Conservation (phyloP, 2,113 vertebrate species). For the Nesospiza acunhae region DNA sequence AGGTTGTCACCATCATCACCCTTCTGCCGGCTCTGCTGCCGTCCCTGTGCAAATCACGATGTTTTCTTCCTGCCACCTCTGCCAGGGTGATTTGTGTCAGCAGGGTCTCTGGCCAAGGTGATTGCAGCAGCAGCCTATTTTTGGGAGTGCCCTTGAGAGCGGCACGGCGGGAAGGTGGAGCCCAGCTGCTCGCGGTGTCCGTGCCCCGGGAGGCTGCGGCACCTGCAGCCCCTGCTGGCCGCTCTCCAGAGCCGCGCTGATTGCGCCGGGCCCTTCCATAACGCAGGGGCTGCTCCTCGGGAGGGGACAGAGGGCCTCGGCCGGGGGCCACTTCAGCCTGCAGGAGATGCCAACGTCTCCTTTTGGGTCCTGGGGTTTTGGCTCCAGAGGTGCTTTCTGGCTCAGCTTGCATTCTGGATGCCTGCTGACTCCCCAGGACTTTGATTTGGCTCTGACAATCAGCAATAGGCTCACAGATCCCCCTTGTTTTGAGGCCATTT, state of each 20-base stretch:
- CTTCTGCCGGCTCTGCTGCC: neutral
- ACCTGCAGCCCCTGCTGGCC: neutral
- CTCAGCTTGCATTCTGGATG: neutral
- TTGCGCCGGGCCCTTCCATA: neutral
- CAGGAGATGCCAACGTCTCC: neutral
- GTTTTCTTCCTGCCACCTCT: neutral
- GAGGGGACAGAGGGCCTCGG: neutral
- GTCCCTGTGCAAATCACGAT: neutral
- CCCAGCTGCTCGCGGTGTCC: neutral
- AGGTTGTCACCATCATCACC: neutral
- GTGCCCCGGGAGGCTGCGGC: neutral
- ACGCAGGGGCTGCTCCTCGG: neutral
- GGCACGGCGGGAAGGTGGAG: neutral
- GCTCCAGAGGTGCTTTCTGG: neutral
- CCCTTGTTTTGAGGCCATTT: neutral
- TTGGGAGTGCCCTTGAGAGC: conserved; percentile 32
- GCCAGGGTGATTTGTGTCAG: conserved; percentile 47
- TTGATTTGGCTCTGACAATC: neutral
- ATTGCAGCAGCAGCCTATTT: conserved; percentile 57
- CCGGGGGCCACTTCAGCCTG: neutral
- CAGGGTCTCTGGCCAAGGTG: conserved; percentile 57
- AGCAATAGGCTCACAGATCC: neutral
- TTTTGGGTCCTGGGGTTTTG: neutral
- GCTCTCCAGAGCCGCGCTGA: conserved; percentile 7
- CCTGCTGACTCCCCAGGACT: neutral